Base-by-base conservation (phyloP, 23 tunicate species). In the Ciona savignyi region DNA sequence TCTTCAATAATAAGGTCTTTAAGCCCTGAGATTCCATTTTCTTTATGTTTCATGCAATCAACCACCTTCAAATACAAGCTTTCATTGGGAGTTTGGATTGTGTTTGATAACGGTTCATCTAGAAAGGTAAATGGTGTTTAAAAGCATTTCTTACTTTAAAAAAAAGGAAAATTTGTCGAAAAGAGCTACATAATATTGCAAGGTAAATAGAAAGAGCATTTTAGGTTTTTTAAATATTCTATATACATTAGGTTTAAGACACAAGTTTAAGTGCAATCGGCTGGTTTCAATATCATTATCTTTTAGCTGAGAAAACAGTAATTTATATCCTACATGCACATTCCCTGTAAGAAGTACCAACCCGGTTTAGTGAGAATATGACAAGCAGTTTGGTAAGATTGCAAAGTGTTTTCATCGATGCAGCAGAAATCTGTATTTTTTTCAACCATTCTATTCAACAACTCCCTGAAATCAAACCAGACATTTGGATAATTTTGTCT, bases 321-420 rank as follows among this genome's bases (percentile, higher is more conserved):
- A n/a, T n/a, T n/a, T n/a, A n/a, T n/a, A n/a, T n/a, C n/a, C n/a
- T n/a, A n/a, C n/a, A n/a, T n/a, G n/a, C n/a, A n/a, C n/a, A n/a
- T n/a, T n/a, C n/a, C n/a, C n/a, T n/a, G n/a, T n/a, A n/a, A n/a
- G n/a, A n/a, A n/a, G n/a, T n/a, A n/a, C 34, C 22, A 27, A 82
- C 87, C 76, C 68, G 81, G 22, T 42, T 88, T 70, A 30, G 30
- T 64, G 63, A 64, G 34, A 76, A 79, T 73, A 4, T 29, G 63
- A 69, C 89, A 89, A 28, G 96, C 96, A 30, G 70, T 70, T n/a
- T 67, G 64, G 51, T 89, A 89, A 23, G 88, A 87, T 27, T 69
- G 27, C 81, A 89, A 68, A 4, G 81, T 79, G 0, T 74, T 70
- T 35, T 78, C 73, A 68, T 83, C 84, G 29, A 89, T 74, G 62